Percentiles rank a stretch among this genome's conserved stretches.
phyloP scores from a whole-genome alignment of 2,113 vertebrate genomes.

The Vidua chalybeata region DNA sequence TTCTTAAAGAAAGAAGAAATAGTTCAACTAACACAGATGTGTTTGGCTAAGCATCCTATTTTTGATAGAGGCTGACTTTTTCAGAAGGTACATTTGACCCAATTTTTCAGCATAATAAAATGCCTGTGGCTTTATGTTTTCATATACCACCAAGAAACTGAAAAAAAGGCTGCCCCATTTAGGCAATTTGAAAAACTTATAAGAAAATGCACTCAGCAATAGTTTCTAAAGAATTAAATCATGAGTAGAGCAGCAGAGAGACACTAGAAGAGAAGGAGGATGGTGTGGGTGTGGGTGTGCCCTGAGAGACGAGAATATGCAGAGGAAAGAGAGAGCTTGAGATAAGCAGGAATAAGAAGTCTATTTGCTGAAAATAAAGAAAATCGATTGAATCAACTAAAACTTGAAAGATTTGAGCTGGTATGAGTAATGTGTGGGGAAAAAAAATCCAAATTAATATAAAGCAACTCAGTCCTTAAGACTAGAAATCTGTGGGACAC shows the following conservation, averaged over 20 bases:
- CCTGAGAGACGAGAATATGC: neutral
- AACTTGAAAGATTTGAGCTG: neutral
- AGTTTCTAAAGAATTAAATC: neutral
- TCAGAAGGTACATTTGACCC: neutral
- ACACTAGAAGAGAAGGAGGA: neutral
- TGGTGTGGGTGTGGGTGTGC: too few species aligned
- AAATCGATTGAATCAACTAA: neutral
- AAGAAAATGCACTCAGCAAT: neutral
- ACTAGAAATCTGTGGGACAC: neutral
- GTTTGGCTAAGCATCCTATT: neutral
- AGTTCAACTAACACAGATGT: neutral
- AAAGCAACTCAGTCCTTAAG: neutral
- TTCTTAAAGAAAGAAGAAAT: neutral
- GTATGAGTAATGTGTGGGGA: neutral
- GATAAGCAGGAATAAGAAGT: neutral
- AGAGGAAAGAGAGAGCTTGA: neutral
- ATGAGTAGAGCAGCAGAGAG: neutral
- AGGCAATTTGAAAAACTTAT: neutral
- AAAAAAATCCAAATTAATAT: neutral
- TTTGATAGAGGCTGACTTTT: neutral
- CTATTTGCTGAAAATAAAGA: neutral
- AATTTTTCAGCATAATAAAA: neutral
- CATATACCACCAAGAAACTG: neutral
- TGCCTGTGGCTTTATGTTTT: neutral
- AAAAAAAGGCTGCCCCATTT: neutral